Evolutionary conservation across 2,113 vertebrate genomes (phyloP).

Genomic region (Apodemus speciosus): DNA sequence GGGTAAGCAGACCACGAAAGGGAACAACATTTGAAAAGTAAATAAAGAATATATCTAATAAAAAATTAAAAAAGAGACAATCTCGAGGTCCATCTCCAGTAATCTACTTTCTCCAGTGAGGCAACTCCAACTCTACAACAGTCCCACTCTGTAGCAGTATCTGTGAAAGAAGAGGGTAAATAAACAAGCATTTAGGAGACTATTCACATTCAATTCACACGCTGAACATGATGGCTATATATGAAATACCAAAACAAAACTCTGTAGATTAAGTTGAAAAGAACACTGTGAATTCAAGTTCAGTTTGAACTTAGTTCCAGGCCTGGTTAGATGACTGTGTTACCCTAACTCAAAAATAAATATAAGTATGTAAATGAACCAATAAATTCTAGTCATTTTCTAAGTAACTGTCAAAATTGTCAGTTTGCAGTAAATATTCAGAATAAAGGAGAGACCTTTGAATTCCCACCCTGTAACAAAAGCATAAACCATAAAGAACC

Average conservation of each 20-base stretch:
- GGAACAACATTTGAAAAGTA: too few relatives aligned
- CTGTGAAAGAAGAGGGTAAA: too few relatives aligned
- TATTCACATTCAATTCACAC: not conserved
- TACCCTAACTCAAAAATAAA: not conserved
- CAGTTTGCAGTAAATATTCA: not conserved
- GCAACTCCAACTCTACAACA: not conserved
- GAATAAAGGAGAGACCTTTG: not conserved
- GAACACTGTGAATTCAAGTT: not conserved
- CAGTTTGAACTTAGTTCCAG: not conserved
- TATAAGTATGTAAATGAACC: not conserved
- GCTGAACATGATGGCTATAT: not conserved
- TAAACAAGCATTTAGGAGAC: not conserved
- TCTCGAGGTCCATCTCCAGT: not conserved
- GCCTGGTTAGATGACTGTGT: not conserved
- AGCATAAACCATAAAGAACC: not conserved
- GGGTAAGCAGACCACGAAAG: too few relatives aligned
- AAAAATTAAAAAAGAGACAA: too few relatives aligned
- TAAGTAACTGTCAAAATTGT: too few relatives aligned
- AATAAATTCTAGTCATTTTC: not conserved
- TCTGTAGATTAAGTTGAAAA: not conserved
- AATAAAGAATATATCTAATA: too few relatives aligned
- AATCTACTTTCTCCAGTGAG: not conserved
- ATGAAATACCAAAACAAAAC: not conserved
- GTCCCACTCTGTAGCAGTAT: not conserved
- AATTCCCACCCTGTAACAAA: not conserved